phyloP scores from a whole-genome alignment of 2,113 vertebrate species.

The Phycodurus eques region DNA sequence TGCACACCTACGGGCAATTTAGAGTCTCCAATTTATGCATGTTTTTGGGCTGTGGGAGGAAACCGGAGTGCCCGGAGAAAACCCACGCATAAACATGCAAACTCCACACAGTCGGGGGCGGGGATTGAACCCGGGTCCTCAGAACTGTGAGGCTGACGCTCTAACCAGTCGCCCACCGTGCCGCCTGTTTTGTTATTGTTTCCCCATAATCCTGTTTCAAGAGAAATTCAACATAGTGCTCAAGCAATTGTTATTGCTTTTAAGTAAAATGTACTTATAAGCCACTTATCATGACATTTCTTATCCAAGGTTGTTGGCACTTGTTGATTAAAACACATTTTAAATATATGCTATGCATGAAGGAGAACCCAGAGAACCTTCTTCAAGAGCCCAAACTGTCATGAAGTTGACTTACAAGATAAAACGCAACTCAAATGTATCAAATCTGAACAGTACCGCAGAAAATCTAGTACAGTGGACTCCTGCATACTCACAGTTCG shows the following conservation, averaged over 20 bases:
- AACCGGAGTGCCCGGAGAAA: too few species aligned
- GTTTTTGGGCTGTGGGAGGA: too few species aligned
- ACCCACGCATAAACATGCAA: too few species aligned
- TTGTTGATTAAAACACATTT: background rate
- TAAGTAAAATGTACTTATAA: background rate
- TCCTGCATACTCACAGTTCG: too few species aligned
- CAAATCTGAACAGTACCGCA: too few species aligned
- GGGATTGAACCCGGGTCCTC: too few species aligned
- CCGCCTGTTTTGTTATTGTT: conserved; percentile 9
- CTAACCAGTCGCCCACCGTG: too few species aligned
- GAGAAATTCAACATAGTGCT: background rate
- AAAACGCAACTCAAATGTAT: background rate
- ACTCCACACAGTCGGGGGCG: too few species aligned
- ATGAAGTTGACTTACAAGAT: background rate
- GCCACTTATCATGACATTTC: background rate
- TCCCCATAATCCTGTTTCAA: background rate
- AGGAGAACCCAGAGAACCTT: background rate
- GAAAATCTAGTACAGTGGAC: background rate
- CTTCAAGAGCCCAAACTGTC: background rate
- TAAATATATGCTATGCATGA: background rate
- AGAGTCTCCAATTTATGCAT: too few species aligned
- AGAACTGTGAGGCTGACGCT: too few species aligned
- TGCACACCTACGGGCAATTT: too few species aligned
- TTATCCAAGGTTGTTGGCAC: background rate
- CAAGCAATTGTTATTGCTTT: background rate